Percentiles rank a stretch among this genome's conserved stretches.
Conservation (phyloP, 1,140 invertebrate genomes). For the Drosophila nigromelanica region DNA sequence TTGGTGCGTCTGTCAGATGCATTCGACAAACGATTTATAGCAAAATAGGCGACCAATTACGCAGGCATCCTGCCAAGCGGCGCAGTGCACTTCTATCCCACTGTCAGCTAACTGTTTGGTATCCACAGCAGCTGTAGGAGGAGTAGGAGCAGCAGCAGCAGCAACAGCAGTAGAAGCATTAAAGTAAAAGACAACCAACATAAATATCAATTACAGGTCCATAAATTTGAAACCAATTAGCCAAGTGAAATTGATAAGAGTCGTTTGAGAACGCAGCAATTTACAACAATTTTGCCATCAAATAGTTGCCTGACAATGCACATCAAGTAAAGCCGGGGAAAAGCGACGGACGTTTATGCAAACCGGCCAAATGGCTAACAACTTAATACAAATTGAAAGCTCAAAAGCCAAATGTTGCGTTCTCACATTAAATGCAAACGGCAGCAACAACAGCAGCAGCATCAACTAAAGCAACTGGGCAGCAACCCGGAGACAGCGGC, state of each 20-base stretch:
- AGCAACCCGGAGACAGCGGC: slow-evolving; percentile 48
- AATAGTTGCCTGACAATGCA: slow-evolving; percentile 61
- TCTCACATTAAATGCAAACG: slow-evolving; percentile 76
- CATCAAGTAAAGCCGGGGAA: slow-evolving; percentile 23
- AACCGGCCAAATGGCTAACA: slow-evolving; percentile 59
- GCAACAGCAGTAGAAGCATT: slow-evolving; percentile 6
- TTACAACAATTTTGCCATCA: slow-evolving; percentile 61
- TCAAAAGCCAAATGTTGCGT: slow-evolving; percentile 78
- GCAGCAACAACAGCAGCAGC: slow-evolving; percentile 38
- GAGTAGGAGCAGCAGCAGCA: slow-evolving; percentile 1
- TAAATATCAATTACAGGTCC: slow-evolving; percentile 83
- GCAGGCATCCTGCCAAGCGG: slow-evolving; percentile 52
- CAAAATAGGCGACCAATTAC: slow-evolving; percentile 76
- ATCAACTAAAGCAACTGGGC: slow-evolving; percentile 14
- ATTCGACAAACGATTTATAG: slow-evolving; percentile 66
- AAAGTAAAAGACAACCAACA: slow-evolving; percentile 60
- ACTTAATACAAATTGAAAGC: slow-evolving; percentile 82
- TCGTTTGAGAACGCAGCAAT: slow-evolving; percentile 61
- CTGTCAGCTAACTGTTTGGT: slow-evolving; percentile 61
- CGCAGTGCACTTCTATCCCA: not conserved
- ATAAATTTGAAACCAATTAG: slow-evolving; percentile 84
- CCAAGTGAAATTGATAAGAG: slow-evolving; percentile 82
- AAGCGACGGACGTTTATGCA: slow-evolving; percentile 8
- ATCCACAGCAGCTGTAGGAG: slow-evolving; percentile 26
- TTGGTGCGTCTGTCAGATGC: slow-evolving; percentile 6